Conservation (phyloP, 2,797 vertebrate species). For the Pseudopleuronectes americanus region DNA sequence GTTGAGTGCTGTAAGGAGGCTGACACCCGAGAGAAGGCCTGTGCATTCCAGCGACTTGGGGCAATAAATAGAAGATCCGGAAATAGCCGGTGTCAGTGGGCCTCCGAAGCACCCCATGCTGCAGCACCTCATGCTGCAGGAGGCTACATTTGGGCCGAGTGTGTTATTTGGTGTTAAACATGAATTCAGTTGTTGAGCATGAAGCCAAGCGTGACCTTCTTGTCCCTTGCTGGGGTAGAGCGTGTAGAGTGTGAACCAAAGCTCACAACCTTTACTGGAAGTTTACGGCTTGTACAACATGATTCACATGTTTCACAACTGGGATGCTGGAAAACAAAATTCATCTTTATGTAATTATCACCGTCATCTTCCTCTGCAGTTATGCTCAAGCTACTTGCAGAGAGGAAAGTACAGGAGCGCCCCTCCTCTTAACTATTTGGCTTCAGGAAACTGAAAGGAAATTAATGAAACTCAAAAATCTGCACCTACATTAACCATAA, state of each 20-base stretch:
- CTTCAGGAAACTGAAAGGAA: too few relatives aligned
- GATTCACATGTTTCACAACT: not conserved
- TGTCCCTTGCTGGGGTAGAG: not conserved
- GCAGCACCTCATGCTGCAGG: too few relatives aligned
- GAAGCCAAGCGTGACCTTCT: not conserved
- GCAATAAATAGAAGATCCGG: conserved; percentile 86
- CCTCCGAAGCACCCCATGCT: conserved; percentile 2
- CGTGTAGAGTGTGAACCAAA: not conserved
- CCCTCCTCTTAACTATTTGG: too few relatives aligned
- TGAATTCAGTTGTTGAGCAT: conserved; percentile 12
- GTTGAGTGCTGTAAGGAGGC: conserved; percentile 20
- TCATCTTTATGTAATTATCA: too few relatives aligned
- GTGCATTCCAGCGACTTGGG: conserved; percentile 75
- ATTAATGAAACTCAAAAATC: too few relatives aligned
- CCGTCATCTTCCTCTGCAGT: too few relatives aligned
- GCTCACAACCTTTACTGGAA: not conserved
- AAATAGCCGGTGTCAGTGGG: conserved; percentile 79
- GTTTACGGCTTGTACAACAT: not conserved
- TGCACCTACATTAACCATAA: too few relatives aligned
- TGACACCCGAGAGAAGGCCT: conserved; percentile 79
- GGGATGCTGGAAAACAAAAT: not conserved
- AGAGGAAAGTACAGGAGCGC: too few relatives aligned
- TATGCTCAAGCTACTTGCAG: too few relatives aligned
- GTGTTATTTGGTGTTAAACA: conserved; percentile 25
- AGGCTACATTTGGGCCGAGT: conserved; percentile 8